Evolutionary conservation across 2,113 vertebrate species (phyloP).

Genomic region (Glaucidium brasilianum): DNA sequence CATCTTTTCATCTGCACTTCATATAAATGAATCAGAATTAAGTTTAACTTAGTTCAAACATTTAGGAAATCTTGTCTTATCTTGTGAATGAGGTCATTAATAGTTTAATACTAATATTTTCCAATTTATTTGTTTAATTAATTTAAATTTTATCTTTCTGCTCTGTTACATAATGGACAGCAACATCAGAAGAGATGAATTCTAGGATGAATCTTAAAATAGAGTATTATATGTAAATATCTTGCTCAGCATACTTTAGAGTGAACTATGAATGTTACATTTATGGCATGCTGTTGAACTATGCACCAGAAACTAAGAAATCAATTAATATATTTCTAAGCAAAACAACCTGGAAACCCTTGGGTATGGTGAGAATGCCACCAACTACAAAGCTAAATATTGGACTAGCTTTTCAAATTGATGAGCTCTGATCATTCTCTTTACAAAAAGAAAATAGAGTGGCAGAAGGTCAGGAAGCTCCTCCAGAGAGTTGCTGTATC

Average conservation of each 20-base stretch:
- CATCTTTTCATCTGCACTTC: neutral
- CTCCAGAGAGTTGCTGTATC: neutral
- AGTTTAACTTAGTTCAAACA: neutral
- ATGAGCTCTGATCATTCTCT: neutral
- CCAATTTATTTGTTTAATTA: neutral
- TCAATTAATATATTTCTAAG: neutral
- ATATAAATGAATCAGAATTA: neutral
- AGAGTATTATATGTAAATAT: neutral
- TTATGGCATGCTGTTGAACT: neutral
- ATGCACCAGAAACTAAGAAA: neutral
- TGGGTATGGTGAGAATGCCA: neutral
- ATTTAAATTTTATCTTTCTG: neutral
- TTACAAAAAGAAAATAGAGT: neutral
- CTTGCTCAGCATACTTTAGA: neutral
- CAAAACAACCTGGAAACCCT: neutral
- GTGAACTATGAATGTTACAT: neutral
- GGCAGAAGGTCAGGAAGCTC: neutral
- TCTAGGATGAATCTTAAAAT: neutral
- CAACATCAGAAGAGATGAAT: neutral
- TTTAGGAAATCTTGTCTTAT: neutral
- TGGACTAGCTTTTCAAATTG: neutral
- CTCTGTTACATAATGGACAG: neutral
- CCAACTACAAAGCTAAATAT: neutral
- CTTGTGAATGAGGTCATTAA: neutral
- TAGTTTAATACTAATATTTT: neutral